phyloP scores from a whole-genome alignment of 2,113 vertebrate species.

The Lipotes vexillifer region DNA sequence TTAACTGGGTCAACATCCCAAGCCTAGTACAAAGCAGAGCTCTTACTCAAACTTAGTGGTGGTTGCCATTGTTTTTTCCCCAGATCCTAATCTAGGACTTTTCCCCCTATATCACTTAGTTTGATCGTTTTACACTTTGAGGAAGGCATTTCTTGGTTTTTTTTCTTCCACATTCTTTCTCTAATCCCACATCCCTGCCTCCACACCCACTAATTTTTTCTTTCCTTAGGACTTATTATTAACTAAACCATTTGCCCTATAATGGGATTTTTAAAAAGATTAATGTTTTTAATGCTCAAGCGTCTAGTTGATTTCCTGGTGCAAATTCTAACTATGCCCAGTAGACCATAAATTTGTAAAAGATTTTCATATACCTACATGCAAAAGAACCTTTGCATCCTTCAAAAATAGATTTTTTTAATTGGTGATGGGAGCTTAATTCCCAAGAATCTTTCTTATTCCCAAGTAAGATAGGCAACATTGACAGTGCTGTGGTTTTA shows the following conservation, averaged over 20 bases:
- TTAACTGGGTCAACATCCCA: background rate
- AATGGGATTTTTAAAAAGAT: background rate
- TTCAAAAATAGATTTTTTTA: background rate
- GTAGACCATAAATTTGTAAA: background rate
- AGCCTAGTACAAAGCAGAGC: background rate
- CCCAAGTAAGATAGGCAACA: background rate
- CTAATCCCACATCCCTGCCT: background rate
- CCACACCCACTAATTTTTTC: background rate
- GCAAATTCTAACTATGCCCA: background rate
- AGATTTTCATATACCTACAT: background rate
- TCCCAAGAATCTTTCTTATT: background rate
- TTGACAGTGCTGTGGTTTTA: background rate
- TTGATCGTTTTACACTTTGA: background rate
- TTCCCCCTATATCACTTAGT: background rate
- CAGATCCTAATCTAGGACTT: background rate
- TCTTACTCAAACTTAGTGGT: background rate
- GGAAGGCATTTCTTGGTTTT: background rate
- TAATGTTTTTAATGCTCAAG: background rate
- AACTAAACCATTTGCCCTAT: background rate
- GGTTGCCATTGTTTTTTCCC: background rate
- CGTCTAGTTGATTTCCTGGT: background rate
- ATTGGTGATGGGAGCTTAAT: background rate
- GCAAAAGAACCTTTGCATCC: background rate
- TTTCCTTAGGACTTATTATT: background rate
- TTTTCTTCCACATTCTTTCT: background rate